phyloP scores from a whole-genome alignment of 2,797 vertebrate genomes.

The Glossophaga mutica region DNA sequence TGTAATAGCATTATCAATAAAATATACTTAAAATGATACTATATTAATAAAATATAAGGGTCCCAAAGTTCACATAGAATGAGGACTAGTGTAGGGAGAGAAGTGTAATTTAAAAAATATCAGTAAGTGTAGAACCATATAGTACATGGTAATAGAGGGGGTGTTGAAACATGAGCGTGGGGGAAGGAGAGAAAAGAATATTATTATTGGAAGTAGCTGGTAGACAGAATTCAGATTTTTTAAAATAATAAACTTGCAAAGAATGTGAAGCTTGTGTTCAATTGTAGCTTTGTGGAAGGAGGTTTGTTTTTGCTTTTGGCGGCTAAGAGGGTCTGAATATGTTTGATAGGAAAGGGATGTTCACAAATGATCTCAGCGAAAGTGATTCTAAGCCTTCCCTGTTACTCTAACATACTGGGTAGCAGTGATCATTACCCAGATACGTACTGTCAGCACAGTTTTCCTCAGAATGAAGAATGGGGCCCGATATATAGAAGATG shows the following conservation, averaged over 20 bases:
- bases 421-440: background rate
- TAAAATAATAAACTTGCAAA: background rate
- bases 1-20: too few species aligned
- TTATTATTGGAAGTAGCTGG: background rate
- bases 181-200: background rate
- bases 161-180: fast-evolving
- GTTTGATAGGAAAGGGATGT: background rate
- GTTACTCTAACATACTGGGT: background rate
- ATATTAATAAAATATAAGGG: background rate
- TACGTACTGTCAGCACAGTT: background rate
- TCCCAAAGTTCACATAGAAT: background rate
- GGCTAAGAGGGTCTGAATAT: background rate
- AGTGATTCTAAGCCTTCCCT: background rate
- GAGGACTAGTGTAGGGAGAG: background rate
- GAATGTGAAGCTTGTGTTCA: background rate
- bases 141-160: fast-evolving
- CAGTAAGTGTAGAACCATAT: background rate
- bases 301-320: background rate
- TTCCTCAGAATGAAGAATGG: background rate
- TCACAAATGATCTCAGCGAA: background rate
- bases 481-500: background rate
- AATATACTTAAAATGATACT: too few species aligned
- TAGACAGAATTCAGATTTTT: background rate
- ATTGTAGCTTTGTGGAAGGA: background rate
- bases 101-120: background rate